These are phyloP conservation scores for Turritopsis dohrnii DNA, from an alignment of 30 jellyfish, hydroid and myxozoan genomes.

Conservation along the genomic window DNA sequence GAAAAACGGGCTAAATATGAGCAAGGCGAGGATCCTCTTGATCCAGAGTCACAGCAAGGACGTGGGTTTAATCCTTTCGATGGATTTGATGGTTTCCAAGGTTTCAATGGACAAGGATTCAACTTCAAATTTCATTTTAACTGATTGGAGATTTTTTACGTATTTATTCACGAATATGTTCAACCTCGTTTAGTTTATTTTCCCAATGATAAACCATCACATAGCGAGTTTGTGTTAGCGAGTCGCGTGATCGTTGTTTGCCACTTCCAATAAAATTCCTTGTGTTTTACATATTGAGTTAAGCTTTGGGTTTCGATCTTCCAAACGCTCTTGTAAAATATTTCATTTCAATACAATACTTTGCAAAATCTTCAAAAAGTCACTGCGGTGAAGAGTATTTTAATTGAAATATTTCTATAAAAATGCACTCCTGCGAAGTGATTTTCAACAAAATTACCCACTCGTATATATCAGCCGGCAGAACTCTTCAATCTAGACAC, in stretches of 20 bases:
- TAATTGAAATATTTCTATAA: too few relatives aligned
- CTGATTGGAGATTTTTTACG: background rate
- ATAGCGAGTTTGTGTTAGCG: background rate
- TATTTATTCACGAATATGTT: background rate
- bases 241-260: too few relatives aligned
- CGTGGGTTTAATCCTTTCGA: slow-evolving; percentile 72
- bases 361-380: background rate
- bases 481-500: too few relatives aligned
- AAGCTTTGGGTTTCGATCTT: too few relatives aligned
- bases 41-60: slow-evolving; percentile 83
- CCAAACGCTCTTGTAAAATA: too few relatives aligned
- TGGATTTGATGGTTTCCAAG: background rate
- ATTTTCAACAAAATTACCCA: too few relatives aligned
- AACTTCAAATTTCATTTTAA: slow-evolving; percentile 75
- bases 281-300: too few relatives aligned
- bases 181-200: background rate
- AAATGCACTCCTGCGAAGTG: too few relatives aligned
- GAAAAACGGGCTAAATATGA: slow-evolving; percentile 85
- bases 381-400: background rate
- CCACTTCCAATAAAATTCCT: background rate
- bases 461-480: too few relatives aligned
- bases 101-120: slow-evolving; percentile 56
- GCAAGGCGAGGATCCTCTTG: slow-evolving; percentile 92
- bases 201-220: background rate
- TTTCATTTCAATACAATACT: too few relatives aligned